phyloP scores from a whole-genome alignment of 2,797 vertebrate species.

The Myiotriccus ornatus region DNA sequence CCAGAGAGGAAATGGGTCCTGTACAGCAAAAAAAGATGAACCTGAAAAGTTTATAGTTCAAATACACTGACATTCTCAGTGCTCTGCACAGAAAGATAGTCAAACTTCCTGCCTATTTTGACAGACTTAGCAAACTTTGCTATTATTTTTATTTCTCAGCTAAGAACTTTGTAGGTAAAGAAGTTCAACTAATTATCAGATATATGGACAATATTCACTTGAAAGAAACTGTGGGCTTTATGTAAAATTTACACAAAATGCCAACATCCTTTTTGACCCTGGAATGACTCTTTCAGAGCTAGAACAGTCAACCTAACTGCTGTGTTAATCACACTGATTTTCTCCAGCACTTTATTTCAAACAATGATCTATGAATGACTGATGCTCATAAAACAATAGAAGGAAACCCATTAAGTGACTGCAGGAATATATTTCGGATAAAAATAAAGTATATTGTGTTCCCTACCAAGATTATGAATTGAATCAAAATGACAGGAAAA shows the following conservation, averaged over 20 bases:
- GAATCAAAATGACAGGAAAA: not conserved
- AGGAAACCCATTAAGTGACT: not conserved
- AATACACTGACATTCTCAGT: not conserved
- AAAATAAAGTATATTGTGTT: not conserved
- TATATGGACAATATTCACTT: not conserved
- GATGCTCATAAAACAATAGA: not conserved
- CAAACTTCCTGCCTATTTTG: not conserved
- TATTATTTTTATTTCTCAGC: not conserved
- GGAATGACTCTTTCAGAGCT: not conserved
- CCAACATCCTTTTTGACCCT: not conserved
- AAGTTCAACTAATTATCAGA: not conserved
- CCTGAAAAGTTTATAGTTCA: not conserved
- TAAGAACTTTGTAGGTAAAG: not conserved
- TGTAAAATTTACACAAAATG: not conserved
- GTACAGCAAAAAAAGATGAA: not conserved
- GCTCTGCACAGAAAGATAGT: not conserved
- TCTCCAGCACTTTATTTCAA: constrained; percentile 2
- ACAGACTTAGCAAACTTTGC: not conserved
- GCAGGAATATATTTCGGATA: not conserved
- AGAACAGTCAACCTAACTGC: not conserved
- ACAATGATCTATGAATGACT: not conserved
- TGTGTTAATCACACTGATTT: constrained; percentile 52
- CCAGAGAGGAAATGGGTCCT: not conserved
- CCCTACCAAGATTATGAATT: not conserved
- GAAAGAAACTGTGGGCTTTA: not conserved